Percentiles rank a stretch among this genome's conserved stretches.
phyloP scores from a whole-genome alignment of 2,797 vertebrate genomes.

The Sebastes melanostomus region DNA sequence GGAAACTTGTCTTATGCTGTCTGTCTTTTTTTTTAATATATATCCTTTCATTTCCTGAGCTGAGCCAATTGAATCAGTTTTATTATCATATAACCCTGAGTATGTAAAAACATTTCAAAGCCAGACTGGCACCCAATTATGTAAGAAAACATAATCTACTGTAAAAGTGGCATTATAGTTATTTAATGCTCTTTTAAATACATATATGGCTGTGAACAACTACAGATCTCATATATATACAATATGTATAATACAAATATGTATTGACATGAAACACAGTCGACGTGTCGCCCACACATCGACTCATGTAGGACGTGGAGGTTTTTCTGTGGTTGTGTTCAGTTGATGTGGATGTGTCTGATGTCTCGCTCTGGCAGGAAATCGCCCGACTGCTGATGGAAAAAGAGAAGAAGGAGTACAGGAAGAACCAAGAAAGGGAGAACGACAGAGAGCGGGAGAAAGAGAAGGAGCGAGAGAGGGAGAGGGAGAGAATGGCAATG shows the following conservation, averaged over 20 bases:
- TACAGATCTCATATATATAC: neutral
- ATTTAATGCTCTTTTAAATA: neutral
- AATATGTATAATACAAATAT: neutral
- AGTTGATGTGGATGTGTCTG: neutral
- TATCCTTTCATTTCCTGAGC: constrained; percentile 25
- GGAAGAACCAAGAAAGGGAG: constrained; percentile 87
- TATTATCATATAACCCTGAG: neutral
- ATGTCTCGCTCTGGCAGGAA: constrained; percentile 81
- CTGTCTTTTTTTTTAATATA: neutral
- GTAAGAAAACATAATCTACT: neutral
- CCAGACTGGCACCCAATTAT: neutral
- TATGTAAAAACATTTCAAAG: neutral
- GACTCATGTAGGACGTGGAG: neutral
- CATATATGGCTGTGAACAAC: neutral
- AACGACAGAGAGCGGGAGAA: constrained; percentile 84
- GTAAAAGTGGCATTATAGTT: neutral
- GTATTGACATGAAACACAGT: neutral
- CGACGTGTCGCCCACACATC: neutral
- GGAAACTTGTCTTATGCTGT: neutral
- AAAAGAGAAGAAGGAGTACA: constrained; percentile 92
- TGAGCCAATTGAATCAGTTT: neutral
- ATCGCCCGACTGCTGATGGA: constrained; percentile 94
- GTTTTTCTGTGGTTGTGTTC: neutral
- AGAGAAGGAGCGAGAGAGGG: constrained; percentile 83
- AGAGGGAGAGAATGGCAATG: constrained; percentile 87